A percentile compares a stretch with the other conserved stretches of the same genome.
These are phyloP conservation scores for Gymnogyps californianus DNA, from an alignment of 2,113 vertebrate genomes.

Conservation along the genomic window DNA sequence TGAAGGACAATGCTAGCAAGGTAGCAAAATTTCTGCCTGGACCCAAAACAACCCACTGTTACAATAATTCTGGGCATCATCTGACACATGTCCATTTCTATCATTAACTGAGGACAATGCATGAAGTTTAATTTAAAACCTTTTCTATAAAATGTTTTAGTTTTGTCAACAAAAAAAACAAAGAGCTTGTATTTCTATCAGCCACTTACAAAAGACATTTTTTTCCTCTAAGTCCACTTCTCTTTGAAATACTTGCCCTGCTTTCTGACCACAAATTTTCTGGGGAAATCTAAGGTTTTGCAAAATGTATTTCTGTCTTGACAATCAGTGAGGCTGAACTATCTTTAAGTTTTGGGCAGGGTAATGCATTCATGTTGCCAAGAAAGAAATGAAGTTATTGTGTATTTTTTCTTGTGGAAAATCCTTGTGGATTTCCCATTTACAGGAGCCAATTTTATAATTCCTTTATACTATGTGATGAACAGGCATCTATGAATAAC, in stretches of 20 bases:
- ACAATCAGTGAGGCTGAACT: neutral
- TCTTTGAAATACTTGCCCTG: neutral
- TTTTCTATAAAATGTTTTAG: neutral
- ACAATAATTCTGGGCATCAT: neutral
- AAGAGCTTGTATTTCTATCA: neutral
- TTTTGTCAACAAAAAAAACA: neutral
- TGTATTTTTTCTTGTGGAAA: slow-evolving; percentile 21
- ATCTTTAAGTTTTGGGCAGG: neutral
- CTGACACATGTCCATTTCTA: neutral
- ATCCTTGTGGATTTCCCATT: slow-evolving; percentile 2
- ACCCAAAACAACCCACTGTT: neutral
- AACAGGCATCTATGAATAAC: neutral
- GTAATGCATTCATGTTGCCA: neutral
- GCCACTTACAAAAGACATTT: neutral
- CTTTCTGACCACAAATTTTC: neutral
- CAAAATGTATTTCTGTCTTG: neutral
- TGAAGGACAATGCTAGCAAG: neutral
- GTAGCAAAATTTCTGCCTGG: neutral
- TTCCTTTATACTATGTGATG: neutral
- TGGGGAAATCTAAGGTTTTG: neutral
- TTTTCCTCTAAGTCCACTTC: neutral
- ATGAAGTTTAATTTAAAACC: neutral
- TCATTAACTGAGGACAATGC: neutral
- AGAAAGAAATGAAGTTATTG: neutral
- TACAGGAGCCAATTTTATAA: neutral